Conservation (phyloP, 2,113 vertebrate genomes). For the Mobula hypostoma region DNA sequence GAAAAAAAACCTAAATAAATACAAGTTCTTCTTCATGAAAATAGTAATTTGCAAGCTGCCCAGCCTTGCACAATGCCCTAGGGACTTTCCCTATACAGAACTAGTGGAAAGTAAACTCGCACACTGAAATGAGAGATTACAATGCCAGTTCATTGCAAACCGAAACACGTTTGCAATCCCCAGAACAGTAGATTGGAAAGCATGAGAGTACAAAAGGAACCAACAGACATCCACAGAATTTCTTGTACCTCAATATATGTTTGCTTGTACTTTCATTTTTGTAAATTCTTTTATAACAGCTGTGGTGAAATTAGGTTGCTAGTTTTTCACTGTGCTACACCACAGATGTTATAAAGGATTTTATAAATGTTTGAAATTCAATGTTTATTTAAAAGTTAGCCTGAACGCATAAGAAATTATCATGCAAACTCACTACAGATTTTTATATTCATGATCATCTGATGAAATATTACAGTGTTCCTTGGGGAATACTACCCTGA, state of each 20-base stretch:
- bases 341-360: background rate
- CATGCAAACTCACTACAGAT: background rate
- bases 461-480: background rate
- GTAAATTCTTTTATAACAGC: background rate
- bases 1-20: too few relatives aligned
- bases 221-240: background rate
- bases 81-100: background rate
- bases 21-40: background rate
- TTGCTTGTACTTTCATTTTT: background rate
- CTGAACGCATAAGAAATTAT: background rate
- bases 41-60: background rate
- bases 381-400: background rate
- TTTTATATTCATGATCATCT: background rate
- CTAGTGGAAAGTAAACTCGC: background rate
- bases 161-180: constrained; percentile 38
- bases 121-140: background rate
- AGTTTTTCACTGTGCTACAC: background rate
- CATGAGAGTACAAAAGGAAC: constrained; percentile 2
- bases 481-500: background rate
- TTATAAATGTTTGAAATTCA: background rate
- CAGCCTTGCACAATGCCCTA: background rate
- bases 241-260: background rate
- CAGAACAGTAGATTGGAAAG: constrained; percentile 14
- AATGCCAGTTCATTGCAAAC: constrained; percentile 38
- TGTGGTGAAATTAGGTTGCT: background rate